Evolutionary conservation across 92 coral and sea anemone genomes (phyloP).

Genomic region (Pocillopora grandis): DNA sequence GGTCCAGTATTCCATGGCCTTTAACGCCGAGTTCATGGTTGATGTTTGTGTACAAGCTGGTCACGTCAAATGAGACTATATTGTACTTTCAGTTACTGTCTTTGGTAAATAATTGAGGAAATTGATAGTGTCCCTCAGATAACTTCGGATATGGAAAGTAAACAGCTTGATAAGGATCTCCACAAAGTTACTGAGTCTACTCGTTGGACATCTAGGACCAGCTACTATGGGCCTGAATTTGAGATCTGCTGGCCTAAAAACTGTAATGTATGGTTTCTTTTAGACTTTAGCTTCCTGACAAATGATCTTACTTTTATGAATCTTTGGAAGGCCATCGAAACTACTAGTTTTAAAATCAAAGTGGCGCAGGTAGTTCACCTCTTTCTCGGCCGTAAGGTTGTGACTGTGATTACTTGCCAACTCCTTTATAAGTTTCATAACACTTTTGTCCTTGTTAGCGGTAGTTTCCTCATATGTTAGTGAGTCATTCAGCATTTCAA

Average conservation of each 20-base stretch:
- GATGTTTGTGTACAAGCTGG: slow-evolving; percentile 39
- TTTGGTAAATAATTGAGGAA: slow-evolving; percentile 33
- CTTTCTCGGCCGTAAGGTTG: slow-evolving; percentile 27
- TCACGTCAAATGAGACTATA: slow-evolving; percentile 46
- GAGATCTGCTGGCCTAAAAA: slow-evolving; percentile 31
- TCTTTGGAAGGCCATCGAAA: slow-evolving; percentile 50
- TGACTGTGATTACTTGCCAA: slow-evolving; percentile 6
- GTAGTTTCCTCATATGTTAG: slow-evolving; percentile 28
- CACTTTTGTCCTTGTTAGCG: slow-evolving; percentile 17
- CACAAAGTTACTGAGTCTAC: slow-evolving; percentile 46
- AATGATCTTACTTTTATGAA: slow-evolving; percentile 45
- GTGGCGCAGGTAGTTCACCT: slow-evolving; percentile 19
- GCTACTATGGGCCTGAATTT: slow-evolving; percentile 46
- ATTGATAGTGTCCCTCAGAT: slow-evolving; percentile 42
- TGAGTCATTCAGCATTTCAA: slow-evolving; percentile 37
- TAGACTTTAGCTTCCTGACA: slow-evolving; percentile 34
- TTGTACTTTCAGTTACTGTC: slow-evolving; percentile 22
- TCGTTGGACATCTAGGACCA: slow-evolving; percentile 41
- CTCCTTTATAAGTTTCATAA: slow-evolving; percentile 27
- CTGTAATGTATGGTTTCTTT: slow-evolving; percentile 36
- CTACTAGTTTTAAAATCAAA: slow-evolving; percentile 40
- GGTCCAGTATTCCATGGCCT: slow-evolving; percentile 44
- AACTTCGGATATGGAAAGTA: slow-evolving; percentile 41
- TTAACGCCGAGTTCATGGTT: slow-evolving; percentile 38
- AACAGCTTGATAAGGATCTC: slow-evolving; percentile 38